Conservation (phyloP, 1,140 invertebrate genomes). For the Drosophila pachea region DNA sequence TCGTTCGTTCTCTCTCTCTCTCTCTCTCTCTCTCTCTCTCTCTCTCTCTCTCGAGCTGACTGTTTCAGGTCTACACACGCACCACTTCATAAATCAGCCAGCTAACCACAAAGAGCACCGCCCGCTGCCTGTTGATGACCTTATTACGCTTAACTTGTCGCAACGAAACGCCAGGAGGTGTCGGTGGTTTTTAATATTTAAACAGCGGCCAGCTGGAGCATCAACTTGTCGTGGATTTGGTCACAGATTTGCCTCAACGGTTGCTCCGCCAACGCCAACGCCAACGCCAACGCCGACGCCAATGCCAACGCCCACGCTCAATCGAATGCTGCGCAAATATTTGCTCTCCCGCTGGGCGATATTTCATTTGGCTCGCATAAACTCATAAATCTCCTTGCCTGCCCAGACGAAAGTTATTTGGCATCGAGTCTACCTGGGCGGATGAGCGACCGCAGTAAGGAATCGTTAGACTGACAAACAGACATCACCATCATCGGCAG, state of each 20-base stretch:
- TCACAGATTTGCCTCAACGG: constrained; percentile 57
- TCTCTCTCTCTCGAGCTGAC: background rate
- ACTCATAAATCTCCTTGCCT: constrained; percentile 63
- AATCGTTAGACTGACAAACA: constrained; percentile 75
- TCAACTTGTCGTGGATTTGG: constrained; percentile 17
- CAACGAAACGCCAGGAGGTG: background rate
- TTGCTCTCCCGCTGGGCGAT: constrained; percentile 61
- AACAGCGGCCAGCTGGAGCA: constrained; percentile 37
- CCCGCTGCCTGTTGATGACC: constrained; percentile 59
- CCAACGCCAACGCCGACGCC: background rate
- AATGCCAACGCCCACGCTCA: constrained; percentile 29
- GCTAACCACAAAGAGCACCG: constrained; percentile 57
- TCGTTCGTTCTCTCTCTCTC: constrained; percentile 3
- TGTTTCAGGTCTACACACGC: constrained; percentile 15
- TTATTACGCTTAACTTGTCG: constrained; percentile 62
- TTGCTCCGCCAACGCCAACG: background rate
- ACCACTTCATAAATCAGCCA: constrained; percentile 68
- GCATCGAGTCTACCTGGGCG: constrained; percentile 35
- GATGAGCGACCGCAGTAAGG: constrained; percentile 59
- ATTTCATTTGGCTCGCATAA: constrained; percentile 64
- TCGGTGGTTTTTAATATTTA: constrained; percentile 61
- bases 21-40: background rate
- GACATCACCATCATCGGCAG: constrained; percentile 68
- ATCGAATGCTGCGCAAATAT: constrained; percentile 68
- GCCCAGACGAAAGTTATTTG: constrained; percentile 21